Percentiles rank a stretch among this genome's conserved stretches.
These are phyloP conservation scores for Empis stercorea DNA, from an alignment of 2,888 invertebrate species.

Conservation along the genomic window DNA sequence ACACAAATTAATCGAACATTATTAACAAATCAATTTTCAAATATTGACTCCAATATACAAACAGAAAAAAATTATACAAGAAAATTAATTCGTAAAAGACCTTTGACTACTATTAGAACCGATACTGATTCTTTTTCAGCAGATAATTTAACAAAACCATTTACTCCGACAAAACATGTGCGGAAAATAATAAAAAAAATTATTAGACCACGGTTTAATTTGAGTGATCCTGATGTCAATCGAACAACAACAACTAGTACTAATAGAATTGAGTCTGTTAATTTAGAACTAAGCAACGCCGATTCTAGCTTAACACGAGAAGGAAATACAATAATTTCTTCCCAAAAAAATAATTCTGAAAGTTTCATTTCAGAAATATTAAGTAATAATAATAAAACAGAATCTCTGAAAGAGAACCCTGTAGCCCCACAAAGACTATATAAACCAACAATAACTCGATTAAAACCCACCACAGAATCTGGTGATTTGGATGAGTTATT, in stretches of 20 bases:
- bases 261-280: slow-evolving; percentile 10
- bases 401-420: neutral
- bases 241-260: slow-evolving; percentile 14
- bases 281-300: slow-evolving; percentile 7
- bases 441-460: no score
- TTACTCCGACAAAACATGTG: slow-evolving; percentile 21
- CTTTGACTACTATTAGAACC: slow-evolving; percentile 1
- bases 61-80: neutral
- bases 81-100: slow-evolving; percentile 5
- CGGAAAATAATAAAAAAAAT: slow-evolving; percentile 27
- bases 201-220: slow-evolving; percentile 19
- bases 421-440: neutral
- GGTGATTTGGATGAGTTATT: no score
- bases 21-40: neutral
- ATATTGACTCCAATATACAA: neutral
- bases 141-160: slow-evolving; percentile 10
- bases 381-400: slow-evolving; percentile 8
- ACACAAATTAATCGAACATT: neutral
- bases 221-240: slow-evolving; percentile 9
- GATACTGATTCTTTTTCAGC: neutral
- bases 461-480: no score
- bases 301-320: slow-evolving; percentile 6
- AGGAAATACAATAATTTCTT: neutral
- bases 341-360: slow-evolving; percentile 9
- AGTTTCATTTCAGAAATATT: slow-evolving; percentile 8